Evolutionary conservation across 2,113 vertebrate species (phyloP), one percentile per base, ranked within the genome.

Genomic region (Istiophorus platypterus): DNA sequence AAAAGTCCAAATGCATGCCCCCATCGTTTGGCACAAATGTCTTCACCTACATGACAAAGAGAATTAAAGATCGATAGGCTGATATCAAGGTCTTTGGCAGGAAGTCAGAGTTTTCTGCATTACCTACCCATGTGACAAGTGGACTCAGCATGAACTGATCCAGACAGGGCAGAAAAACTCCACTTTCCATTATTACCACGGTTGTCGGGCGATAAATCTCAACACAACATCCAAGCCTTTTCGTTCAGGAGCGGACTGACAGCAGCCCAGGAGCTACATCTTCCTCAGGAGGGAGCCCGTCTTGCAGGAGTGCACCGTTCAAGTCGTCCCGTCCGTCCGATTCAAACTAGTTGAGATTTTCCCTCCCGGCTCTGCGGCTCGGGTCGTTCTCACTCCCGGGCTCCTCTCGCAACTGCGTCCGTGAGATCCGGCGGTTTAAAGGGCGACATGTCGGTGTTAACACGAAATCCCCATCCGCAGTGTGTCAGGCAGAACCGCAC

Each of bases 51-150:
- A 57, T 12, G 15, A 41, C 14, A 73, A 13, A 70, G 27, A 71
- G 1, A 49, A 17, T 4, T 4, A 24, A 18, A 56, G 26, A 41
- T 42, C 47, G 39, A 76, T 7, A n/a, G 9, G 62, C 5, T 20
- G 24, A 27, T 27, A 11, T 52, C 58, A 62, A n/a, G 72, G 18
- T 34, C 13, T 24, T 27, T 42, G 41, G 7, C n/a, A 61, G 13
- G 17, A 18, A 34, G 63, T 6, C 13, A 14, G 24, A 56, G 17
- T 15, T 13, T 22, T 13, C 37, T 67, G 59, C 61, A 61, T 64
- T 5, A 90, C 94, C 86, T 77, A 94, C 94, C 94, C 94, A 95
- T 49, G 91, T 93, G 91, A 94, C 94, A 67, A 95, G 94, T 17
- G 94, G 92, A 59, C 91, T 94, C 70, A 88, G 86, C 94, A 95